Conservation (phyloP, 2,113 vertebrate species). For the Nothocercus julius region DNA sequence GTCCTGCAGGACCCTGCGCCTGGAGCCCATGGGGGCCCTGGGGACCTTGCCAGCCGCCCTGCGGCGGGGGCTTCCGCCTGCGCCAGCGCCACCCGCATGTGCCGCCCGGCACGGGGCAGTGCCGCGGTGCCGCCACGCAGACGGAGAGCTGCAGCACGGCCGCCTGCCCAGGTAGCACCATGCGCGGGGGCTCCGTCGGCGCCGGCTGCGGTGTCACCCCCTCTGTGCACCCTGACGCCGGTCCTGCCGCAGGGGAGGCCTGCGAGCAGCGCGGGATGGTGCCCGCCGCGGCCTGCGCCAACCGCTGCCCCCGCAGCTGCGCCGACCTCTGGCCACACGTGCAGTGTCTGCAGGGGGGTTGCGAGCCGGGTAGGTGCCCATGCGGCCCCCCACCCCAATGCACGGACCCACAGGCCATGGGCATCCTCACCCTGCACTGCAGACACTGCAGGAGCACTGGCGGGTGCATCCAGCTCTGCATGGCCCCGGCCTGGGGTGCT, state of each 20-base stretch:
- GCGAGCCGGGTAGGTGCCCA: constrained; percentile 77
- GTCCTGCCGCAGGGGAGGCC: constrained; percentile 76
- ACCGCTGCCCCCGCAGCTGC: constrained; percentile 87
- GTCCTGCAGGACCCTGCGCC: constrained; percentile 79
- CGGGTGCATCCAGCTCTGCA: too few relatives aligned
- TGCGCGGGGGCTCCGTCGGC: fast-evolving
- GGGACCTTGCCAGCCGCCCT: constrained; percentile 85
- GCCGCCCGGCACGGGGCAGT: background rate
- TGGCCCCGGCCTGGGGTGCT: too few relatives aligned
- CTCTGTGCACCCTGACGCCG: background rate
- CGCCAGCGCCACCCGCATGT: constrained; percentile 74
- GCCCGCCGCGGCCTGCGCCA: constrained; percentile 79
- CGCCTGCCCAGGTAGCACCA: constrained; percentile 83
- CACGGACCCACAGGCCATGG: too few relatives aligned
- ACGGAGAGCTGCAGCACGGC: constrained; percentile 86
- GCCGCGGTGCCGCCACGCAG: constrained; percentile 79
- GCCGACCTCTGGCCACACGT: constrained; percentile 87
- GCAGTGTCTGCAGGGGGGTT: constrained; percentile 87
- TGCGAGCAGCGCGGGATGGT: constrained; percentile 81
- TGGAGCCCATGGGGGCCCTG: constrained; percentile 88
- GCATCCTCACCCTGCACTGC: too few relatives aligned
- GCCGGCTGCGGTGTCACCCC: too few relatives aligned
- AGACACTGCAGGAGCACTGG: too few relatives aligned
- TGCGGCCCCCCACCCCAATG: too few relatives aligned
- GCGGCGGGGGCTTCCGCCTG: constrained; percentile 84